Base-by-base conservation (phyloP, 2,888 invertebrate genomes). In the Drosophila bunnanda region DNA sequence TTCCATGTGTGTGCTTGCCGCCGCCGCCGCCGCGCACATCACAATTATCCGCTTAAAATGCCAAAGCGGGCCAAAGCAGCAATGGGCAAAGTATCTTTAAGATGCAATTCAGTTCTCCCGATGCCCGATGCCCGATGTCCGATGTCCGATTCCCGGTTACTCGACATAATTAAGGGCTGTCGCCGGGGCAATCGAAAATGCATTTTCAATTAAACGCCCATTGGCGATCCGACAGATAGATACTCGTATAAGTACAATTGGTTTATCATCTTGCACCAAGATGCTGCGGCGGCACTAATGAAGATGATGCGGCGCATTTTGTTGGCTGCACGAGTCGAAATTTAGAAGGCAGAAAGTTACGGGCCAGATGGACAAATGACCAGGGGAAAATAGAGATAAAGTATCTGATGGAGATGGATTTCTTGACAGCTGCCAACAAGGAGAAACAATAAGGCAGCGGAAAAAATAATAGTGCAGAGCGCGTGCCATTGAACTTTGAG, bases 31-130 rank as follows among this genome's bases (percentile, higher is more conserved):
- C 32, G 50, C 4, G 20, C 50, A 52, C 59, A 50, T 73, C 69
- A 76, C 85, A 85, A 85, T 85, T 76, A 87, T 85, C 85, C 85
- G 88, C 85, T 85, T 85, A 85, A 72, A 66, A 77, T 81, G 76
- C 79, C 75, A 75, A 69, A 64, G 62, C 83, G 81, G 81, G 85
- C 73, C 79, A 85, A 83, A 78, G 79, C 85, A 36, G 68, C 80
- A 73, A 55, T 83, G 76, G 77, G 77, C 82, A 83, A 83, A 83
- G 86, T 83, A 83, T 85, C 80, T 80, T 78, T 80, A 83, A 83
- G 81, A 76, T 83, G 72, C 81, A 76, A 77, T 82, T 78, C 78
- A 76, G 76, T 72, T 68, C 36, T 39, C 32, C 50, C 8, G 5
- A 13, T 48, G 8, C 1, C 30, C 48, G 58, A 52, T 57, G 38